phyloP scores from a whole-genome alignment of 2,797 vertebrate species.

The Pygocentrus nattereri region DNA sequence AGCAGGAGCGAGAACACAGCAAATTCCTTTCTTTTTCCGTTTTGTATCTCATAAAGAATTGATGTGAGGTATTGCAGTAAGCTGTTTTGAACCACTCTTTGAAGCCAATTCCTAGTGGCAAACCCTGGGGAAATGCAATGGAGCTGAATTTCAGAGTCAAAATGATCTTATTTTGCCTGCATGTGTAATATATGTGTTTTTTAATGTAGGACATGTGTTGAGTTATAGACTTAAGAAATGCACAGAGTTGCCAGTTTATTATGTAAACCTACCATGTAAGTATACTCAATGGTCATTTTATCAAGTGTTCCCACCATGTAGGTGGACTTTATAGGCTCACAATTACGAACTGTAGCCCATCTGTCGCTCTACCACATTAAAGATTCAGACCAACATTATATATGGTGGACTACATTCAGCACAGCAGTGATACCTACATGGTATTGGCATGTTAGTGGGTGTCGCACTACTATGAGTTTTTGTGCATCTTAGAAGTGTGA shows the following conservation, averaged over 20 bases:
- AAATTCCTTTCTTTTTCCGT: not conserved
- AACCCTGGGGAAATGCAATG: not conserved
- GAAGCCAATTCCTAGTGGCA: not conserved
- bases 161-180: slow-evolving; percentile 7
- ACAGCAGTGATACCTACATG: no score
- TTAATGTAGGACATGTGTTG: slow-evolving; percentile 62
- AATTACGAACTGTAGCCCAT: not conserved
- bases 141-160: not conserved
- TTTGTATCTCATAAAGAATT: not conserved
- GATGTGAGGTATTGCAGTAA: no score
- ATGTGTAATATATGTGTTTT: slow-evolving; percentile 66
- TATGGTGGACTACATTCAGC: no score
- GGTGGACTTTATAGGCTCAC: not conserved
- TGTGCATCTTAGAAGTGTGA: no score
- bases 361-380: not conserved
- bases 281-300: not conserved
- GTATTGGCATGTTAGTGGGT: no score
- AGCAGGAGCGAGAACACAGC: not conserved
- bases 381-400: no score
- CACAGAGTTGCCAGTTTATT: not conserved
- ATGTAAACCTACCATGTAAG: not conserved
- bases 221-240: slow-evolving; percentile 23
- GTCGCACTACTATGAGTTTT: no score
- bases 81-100: not conserved
- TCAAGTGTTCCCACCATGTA: not conserved